Percentiles rank a stretch among this genome's conserved stretches.
phyloP scores from a whole-genome alignment of 2,888 invertebrate genomes.

The Catocala sponsa region DNA sequence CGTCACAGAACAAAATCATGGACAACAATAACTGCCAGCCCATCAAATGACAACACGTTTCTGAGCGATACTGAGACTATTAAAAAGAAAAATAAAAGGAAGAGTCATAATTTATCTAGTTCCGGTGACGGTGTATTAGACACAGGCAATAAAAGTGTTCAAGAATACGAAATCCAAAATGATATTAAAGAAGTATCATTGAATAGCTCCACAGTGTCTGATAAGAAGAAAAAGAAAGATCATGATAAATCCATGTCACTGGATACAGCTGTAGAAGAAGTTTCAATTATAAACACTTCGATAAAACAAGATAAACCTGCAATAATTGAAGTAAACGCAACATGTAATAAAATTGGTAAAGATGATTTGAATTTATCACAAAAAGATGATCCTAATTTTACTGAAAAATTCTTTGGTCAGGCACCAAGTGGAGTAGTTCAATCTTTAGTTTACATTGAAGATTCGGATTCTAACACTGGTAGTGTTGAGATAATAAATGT shows the following conservation, averaged over 20 bases:
- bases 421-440: slow-evolving; percentile 57
- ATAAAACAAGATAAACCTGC: slow-evolving; percentile 7
- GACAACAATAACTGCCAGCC: slow-evolving; percentile 54
- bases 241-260: slow-evolving; percentile 23
- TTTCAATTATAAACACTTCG: slow-evolving; percentile 16
- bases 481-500: slow-evolving; percentile 46
- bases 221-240: slow-evolving; percentile 39
- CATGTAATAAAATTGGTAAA: not conserved
- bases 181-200: slow-evolving; percentile 16
- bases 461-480: slow-evolving; percentile 70
- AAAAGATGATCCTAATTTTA: slow-evolving; percentile 31
- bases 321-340: not conserved
- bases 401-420: slow-evolving; percentile 61
- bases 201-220: slow-evolving; percentile 28
- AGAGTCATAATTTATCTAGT: slow-evolving; percentile 31
- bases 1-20: slow-evolving; percentile 75
- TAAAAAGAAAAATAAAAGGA: slow-evolving; percentile 56
- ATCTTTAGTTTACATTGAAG: slow-evolving; percentile 68
- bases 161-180: slow-evolving; percentile 9
- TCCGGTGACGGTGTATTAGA: slow-evolving; percentile 42
- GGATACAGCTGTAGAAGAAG: slow-evolving; percentile 18
- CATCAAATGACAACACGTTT: slow-evolving; percentile 53
- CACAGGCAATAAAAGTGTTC: slow-evolving; percentile 16
- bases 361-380: not conserved
- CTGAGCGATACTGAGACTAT: slow-evolving; percentile 68